These are phyloP conservation scores for Channallabes apus DNA, from an alignment of 2,797 vertebrate species.

Conservation along the genomic window DNA sequence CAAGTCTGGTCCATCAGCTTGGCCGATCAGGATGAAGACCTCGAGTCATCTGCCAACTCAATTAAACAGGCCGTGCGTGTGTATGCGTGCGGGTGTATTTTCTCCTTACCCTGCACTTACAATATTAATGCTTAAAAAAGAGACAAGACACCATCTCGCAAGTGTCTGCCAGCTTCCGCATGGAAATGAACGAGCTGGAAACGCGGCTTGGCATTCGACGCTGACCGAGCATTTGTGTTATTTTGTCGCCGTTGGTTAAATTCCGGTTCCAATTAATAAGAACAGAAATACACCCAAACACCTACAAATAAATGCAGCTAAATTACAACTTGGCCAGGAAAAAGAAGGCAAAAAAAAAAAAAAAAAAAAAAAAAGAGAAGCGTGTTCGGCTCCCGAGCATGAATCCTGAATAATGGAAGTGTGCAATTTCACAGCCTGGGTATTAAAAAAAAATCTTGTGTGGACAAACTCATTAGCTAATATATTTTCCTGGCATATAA, in stretches of 20 bases:
- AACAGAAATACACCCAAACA: constrained; percentile 46
- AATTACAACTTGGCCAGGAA: constrained; percentile 48
- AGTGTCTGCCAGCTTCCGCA: constrained; percentile 60
- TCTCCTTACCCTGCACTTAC: constrained; percentile 53
- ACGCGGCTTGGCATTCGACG: constrained; percentile 50
- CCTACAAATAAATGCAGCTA: constrained; percentile 52
- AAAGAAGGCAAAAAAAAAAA: not conserved
- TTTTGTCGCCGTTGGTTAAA: constrained; percentile 57
- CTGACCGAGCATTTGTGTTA: constrained; percentile 57
- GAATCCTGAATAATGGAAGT: constrained; percentile 45
- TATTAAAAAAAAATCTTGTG: constrained; percentile 27
- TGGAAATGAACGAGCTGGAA: constrained; percentile 55
- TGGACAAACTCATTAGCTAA: constrained; percentile 51
- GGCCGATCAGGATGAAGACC: constrained; percentile 43
- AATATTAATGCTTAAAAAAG: constrained; percentile 62
- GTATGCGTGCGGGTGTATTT: constrained; percentile 19
- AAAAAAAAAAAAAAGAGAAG: constrained; percentile 4
- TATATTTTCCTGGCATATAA: constrained; percentile 51
- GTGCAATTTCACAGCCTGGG: constrained; percentile 46
- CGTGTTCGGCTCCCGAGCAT: constrained; percentile 30
- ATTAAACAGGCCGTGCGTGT: constrained; percentile 60
- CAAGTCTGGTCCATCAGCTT: constrained; percentile 48
- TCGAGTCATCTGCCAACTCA: constrained; percentile 59
- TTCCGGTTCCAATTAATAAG: constrained; percentile 60
- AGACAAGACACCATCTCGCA: constrained; percentile 55